Base-by-base conservation (phyloP, 2,888 invertebrate species). In the Chirona hameri region DNA sequence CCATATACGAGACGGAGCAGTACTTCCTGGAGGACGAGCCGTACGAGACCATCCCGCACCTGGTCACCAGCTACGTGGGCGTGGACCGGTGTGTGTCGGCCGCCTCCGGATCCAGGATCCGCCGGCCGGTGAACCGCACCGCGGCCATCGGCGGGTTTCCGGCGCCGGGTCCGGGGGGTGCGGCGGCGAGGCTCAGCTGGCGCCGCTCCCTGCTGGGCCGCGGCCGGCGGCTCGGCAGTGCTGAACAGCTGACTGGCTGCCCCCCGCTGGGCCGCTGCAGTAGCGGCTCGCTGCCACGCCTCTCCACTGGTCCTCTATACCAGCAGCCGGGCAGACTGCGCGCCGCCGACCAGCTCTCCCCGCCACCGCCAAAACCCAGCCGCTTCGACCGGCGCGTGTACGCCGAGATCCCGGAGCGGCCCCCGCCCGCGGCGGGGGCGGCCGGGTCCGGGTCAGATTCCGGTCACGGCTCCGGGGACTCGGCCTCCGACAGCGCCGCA, bases 1-100 rank as follows among this genome's bases (percentile, higher is more conserved):
- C 96, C 0, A 95, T 96, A 10, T 97, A 97, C 88, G 96, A 97
- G 88, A 90, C 94, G 85, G 93, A 96, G 55, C 95, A 97, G 87
- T 98, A 94, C 88, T 95, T 96, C 87, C 96, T 98, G 87, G 98
- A 98, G 88, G 96, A 96, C 87, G 95, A 96, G 87, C 93, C 95
- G 0, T 98, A 96, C 87, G 95, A 95, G 87, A 96, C 96, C 3
- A 95, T 98, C 31, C 94, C 96, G 0, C 96, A 97, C 88, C 91
- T 98, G 83, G 96, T 98, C 84, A 96, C 96, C 12, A 96, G 93
- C 85, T 97, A 98, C 88, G 96, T 97, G 46, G 95, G 95, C 1
- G 95, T 95, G 80, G 95, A 94, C 29, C 94, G 95, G 87, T 93
- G 95, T 0, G 94, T 98, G 87, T 97, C 97, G 1, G 92, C 92